Evolutionary conservation across 2,113 vertebrate species (phyloP).

Genomic region (Mobula birostris): DNA sequence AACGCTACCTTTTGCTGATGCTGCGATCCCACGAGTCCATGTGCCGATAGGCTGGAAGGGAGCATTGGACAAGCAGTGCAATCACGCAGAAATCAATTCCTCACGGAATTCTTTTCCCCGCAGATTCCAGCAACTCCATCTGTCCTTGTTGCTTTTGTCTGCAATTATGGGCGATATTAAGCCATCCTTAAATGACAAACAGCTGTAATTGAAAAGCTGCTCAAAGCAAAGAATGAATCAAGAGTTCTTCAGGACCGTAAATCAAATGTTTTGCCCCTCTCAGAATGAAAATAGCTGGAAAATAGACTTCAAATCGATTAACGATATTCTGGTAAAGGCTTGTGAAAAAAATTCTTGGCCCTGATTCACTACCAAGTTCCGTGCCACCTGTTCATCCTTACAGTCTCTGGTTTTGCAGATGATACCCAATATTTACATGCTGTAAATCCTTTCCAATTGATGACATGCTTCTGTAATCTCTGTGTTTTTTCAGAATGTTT

Average conservation of each 20-base stretch:
- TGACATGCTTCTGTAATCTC: conserved; percentile 29
- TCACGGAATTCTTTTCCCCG: background rate
- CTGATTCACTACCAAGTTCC: background rate
- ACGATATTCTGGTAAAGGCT: background rate
- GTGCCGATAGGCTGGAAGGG: background rate
- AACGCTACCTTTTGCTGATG: background rate
- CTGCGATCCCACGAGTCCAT: background rate
- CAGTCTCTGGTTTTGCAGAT: background rate
- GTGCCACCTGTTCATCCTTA: conserved; percentile 17
- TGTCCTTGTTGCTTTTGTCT: background rate
- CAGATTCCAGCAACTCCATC: conserved; percentile 25
- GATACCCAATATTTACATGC: conserved; percentile 25
- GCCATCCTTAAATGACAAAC: background rate
- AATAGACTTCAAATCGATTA: background rate
- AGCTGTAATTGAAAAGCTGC: background rate
- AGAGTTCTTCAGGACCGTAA: background rate
- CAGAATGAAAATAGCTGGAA: background rate
- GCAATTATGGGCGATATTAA: background rate
- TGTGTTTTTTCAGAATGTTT: conserved; percentile 22
- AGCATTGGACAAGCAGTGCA: background rate
- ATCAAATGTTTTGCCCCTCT: background rate
- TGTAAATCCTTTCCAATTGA: conserved; percentile 31
- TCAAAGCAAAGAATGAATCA: background rate
- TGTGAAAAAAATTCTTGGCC: background rate
- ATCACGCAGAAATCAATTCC: background rate